Evolutionary conservation across 2,113 vertebrate species (phyloP), one percentile per base, ranked within the genome.

Genomic region (Pimephales promelas): DNA sequence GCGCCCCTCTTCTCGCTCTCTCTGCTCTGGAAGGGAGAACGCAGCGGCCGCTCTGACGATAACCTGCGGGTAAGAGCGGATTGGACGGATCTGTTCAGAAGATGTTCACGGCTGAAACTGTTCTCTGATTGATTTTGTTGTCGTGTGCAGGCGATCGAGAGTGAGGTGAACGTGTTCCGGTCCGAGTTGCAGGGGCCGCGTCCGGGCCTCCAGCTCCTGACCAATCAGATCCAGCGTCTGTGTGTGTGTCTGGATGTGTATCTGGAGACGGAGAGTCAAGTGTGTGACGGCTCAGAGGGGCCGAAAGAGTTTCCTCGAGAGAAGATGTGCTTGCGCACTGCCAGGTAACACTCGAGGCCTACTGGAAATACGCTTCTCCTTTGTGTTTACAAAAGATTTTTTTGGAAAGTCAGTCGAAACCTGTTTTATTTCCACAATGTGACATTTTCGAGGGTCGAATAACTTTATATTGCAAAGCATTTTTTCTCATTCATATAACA

Each of bases 281-380:
- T 88, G 47, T 83, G 97, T 1, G 93, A 97, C 84, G 94, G 97
- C 0, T 96, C 98, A 87, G 98, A 99, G 84, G 98, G 98, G 18
- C 98, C 98, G 4, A 95, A 95, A 85, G 98, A 99, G 10, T 99
- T 99, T 88, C 97, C 98, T 5, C 94, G 97, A 83, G 98, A 99
- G 93, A 99, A 99, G 92, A 99, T 99, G 96, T 99, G 97, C 81
- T 91, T 99, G 83, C 95, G 98, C 10, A 94, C 98, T n/a, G 96
- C 97, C 86, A 96, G 97, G 98, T 99, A 90, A 68, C 10, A 34
- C 34, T 5, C 54, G 18, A 14, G n/a, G 45, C 49, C 9, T 24
- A 9, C 75, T 22, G n/a, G n/a, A n/a, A 5, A 22, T 20, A 10
- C 20, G 3, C 54, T 28, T 54, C 18, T 20, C 18, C 16, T 20